Evolutionary conservation across 2,797 vertebrate genomes (phyloP), one percentile per base, ranked within the genome.

Genomic region (Sandelia bainsii): DNA sequence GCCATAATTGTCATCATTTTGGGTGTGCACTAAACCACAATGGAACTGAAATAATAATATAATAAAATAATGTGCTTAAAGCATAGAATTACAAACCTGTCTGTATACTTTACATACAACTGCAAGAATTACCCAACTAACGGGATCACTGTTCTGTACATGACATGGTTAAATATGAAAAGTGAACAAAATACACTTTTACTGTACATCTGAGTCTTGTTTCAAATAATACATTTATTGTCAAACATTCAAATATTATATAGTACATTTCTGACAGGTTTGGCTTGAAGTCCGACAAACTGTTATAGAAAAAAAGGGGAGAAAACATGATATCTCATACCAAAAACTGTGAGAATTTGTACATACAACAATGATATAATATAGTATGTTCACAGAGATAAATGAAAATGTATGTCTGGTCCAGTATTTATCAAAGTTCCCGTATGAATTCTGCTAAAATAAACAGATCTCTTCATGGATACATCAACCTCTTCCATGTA

Each of bases 171-270:
- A 12, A 22, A 37, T 22, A 39, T 12, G 5, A 54, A 64, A 11
- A 0, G 2, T 34, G 12, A 68, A 68, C 3, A 62, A 66, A 70
- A 1, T 17, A 44, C 8, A 57, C 29, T 25, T 25, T 32, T 19
- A 8, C 14, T 5, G 12, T 14, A 12, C 3, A n/a, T 4, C 22
- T 8, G 2, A 11, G 9, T 52, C 0, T 13, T 32, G 45, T 25
- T 42, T 29, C n/a, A 68, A 52, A 59, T 16, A 73, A 62, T 53
- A 1, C 23, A 65, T 89, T 86, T 86, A 81, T 82, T 88, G 37
- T 68, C 17, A 79, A 64, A 83, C 32, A 61, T 40, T 54, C 17
- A 63, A 56, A 72, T 46, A 51, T n/a, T 12, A 54, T 20, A 58
- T 16, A 72, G n/a, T 48, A 12, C 1, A 51, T 34, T 42, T 57